Evolutionary conservation across 2,888 invertebrate genomes (phyloP), one percentile per base, ranked within the genome.

Genomic region (Drosophila tripunctata): DNA sequence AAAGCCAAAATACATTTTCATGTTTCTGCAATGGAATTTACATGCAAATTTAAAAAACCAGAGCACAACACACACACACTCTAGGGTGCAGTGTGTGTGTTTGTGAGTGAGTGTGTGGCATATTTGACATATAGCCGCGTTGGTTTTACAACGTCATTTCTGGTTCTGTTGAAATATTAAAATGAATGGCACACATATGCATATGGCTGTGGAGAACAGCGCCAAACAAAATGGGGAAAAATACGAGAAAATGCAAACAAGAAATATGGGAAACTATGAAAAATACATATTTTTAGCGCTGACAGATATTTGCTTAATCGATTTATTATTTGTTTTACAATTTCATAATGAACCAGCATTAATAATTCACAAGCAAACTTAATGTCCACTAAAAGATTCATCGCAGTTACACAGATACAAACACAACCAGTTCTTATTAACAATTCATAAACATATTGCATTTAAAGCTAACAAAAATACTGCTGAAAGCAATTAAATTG

Each of bases 281-380:
- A 83, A 75, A 74, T 81, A 48, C 63, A 86, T 75, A 68, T 73
- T 76, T 84, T 84, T 78, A 78, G 81, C 62, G 52, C 67, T 76
- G 82, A 76, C 86, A 83, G 87, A 84, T 81, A 78, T 83, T 83
- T 87, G 85, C 82, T 83, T 83, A 87, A 83, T 83, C 82, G 82
- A 83, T 83, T 83, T 84, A 84, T 75, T 84, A 84, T 83, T 81
- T 76, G 85, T 84, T 81, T 75, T 71, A 81, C 81, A 87, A 75
- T 76, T 78, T 75, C 86, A 75, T 82, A 82, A 82, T 82, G 87
- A 87, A 85, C 60, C 69, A 40, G 50, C 79, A 82, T 82, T 75
- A 87, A 82, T 75, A 85, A 85, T 87, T 67, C 72, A 54, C 36
- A 15, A 43, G 17, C 54, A n/a, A 47, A 47, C 61, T 73, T 66